Evolutionary conservation across 2,888 invertebrate genomes (phyloP), one percentile per base, ranked within the genome.

Genomic region (Arenicola marina): DNA sequence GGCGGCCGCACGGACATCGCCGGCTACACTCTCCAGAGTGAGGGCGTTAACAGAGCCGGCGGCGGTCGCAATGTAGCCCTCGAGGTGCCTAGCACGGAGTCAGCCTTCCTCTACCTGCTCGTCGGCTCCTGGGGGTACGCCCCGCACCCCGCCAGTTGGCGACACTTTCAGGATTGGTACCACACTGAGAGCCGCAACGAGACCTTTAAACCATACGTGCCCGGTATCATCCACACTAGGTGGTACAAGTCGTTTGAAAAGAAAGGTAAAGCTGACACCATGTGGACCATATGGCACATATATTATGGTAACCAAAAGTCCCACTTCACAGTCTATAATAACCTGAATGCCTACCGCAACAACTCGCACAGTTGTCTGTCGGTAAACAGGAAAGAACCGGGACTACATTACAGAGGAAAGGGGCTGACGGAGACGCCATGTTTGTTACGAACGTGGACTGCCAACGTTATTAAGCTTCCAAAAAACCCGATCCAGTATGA

Each of bases 241-340:
- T 77, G 78, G 78, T 78, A 75, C 61, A 55, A 68, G 29, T 53
- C 46, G 0, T 73, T 71, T 34, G 45, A 69, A 2, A 57, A 55
- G 15, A 26, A 33, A n/a, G 31, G 43, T 15, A 67, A 64, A 15
- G 58, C 72, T 1, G 69, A 73, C 21, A 64, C 46, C 2, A 76
- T 78, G 73, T 77, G 77, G 77, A 73, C 75, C 1, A 76, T 78
- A 67, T 78, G 78, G 78, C 72, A 76, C 59, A 74, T 77, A 4
- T 74, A 75, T 63, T 72, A 68, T 66, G 69, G 73, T 11, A 70
- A 73, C 61, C 62, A 68, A 57, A 48, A 71, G 31, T 67, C 67
- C n/a, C 70, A 73, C 46, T 58, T 54, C 44, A 71, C 71, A 2
- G 24, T 76, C 2, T 76, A 75, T 56, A 59, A 66, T 21, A 76